Conservation (phyloP, 2,797 vertebrate species). For the Synaphobranchus kaupii region DNA sequence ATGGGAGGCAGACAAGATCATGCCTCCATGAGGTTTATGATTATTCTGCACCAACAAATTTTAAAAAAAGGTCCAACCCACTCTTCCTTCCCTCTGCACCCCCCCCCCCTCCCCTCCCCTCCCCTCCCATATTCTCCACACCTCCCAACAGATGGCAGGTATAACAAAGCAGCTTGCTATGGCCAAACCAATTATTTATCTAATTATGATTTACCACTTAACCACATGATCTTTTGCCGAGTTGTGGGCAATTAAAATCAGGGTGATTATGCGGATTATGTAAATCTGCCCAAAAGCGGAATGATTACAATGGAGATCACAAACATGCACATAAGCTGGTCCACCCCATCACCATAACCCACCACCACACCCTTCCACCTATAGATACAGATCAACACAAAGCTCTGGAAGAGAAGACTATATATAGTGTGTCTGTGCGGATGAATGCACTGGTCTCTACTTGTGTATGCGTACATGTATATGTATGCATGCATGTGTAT, state of each 20-base stretch:
- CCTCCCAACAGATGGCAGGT: conserved; percentile 86
- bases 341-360: conserved; percentile 36
- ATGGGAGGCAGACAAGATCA: conserved; percentile 34
- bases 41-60: conserved; percentile 53
- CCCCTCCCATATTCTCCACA: conserved; percentile 12
- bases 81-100: conserved; percentile 35
- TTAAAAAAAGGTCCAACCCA: conserved; percentile 54
- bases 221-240: conserved; percentile 87
- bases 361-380: not conserved
- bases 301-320: conserved; percentile 83
- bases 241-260: conserved; percentile 87
- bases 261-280: conserved; percentile 88
- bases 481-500: not conserved
- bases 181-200: conserved; percentile 96
- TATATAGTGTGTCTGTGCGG: not conserved
- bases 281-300: conserved; percentile 78
- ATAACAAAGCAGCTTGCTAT: conserved; percentile 90
- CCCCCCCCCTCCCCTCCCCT: conserved; percentile 60
- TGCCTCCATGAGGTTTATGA: conserved; percentile 66
- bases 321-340: conserved; percentile 52
- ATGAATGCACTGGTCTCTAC: not conserved
- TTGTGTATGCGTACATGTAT: not conserved
- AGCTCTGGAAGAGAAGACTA: not conserved
- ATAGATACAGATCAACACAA: not conserved
- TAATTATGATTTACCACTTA: conserved; percentile 97